phyloP scores from a whole-genome alignment of 2,113 vertebrate species.

The Pelusios castaneus region DNA sequence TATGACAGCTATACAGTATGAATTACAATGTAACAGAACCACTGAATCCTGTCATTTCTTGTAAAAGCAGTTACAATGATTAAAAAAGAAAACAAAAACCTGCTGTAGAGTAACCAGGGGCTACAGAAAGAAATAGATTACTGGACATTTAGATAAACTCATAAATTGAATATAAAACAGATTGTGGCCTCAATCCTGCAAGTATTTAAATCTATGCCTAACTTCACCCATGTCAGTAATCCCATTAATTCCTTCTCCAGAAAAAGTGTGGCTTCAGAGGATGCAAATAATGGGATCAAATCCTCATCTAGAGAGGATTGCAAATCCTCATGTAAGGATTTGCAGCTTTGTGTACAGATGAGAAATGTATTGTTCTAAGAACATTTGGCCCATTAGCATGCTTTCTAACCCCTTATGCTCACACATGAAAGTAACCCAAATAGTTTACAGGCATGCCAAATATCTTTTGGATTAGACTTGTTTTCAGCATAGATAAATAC shows the following conservation, averaged over 20 bases:
- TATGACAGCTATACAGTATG: not conserved
- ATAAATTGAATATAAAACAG: not conserved
- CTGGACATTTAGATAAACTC: not conserved
- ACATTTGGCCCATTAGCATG: not conserved
- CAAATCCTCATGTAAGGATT: not conserved
- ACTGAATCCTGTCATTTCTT: not conserved
- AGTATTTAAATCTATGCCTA: not conserved
- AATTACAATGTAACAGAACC: not conserved
- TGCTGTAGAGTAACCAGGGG: fast-evolving
- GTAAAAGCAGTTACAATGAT: not conserved
- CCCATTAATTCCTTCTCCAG: not conserved
- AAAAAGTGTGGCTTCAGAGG: not conserved
- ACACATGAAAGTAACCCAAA: not conserved
- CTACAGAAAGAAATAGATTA: not conserved
- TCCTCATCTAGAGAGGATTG: not conserved
- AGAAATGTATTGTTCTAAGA: not conserved
- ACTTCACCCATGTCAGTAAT: not conserved
- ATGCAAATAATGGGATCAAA: not conserved
- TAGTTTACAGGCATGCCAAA: not conserved
- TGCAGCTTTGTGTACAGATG: not conserved
- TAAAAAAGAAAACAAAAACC: not conserved
- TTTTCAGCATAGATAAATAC: not conserved
- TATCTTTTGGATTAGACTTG: not conserved
- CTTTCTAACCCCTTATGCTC: not conserved
- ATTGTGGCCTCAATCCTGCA: not conserved